Base-by-base conservation (phyloP, 2,888 invertebrate species). In the Xestia c-nigrum region DNA sequence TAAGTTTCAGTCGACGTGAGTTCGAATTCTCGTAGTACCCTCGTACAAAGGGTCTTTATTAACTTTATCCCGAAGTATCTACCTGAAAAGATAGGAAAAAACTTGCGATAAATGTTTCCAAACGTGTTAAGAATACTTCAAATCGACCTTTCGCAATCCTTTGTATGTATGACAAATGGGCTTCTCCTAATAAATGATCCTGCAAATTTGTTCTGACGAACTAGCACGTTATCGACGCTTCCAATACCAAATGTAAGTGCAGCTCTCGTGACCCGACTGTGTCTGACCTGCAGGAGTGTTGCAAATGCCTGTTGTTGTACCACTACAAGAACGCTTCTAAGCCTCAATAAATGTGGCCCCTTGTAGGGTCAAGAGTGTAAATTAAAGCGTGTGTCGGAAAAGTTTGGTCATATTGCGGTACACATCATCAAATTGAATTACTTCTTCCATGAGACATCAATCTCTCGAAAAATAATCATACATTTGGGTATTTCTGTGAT, bases 61-160 rank as follows among this genome's bases (percentile, higher is more conserved):
- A 95, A 80, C 72, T 93, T 95, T 0, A 90, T 92, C 2, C 92
- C 95, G 78, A 93, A 95, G 81, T 90, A 90, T 76, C 95, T 90
- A 12, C 96, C 95, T 96, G 91, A 19, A 93, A 47, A 74, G n/a
- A 31, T 12, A n/a, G n/a, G 21, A 38, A 16, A 21, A 0, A 38
- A 61, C 12, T n/a, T 21, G 21, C 52, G 19, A 9, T 21, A 9
- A 9, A 21, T 3, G 10, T 21, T 52, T 52, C 21, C n/a, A 10
- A n/a, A 52, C 21, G 21, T 52, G 52, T 52, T n/a, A 52, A 52
- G 3, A 10, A 21, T 10, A 52, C 21, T 10, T 52, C 21, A n/a
- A 52, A 52, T 21, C 0, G 10, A 3, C 2, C 14, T 24, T 57
- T 14, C 14, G 14, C 3, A 24, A 57, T 57, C 24, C 4, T n/a